Evolutionary conservation across 2,888 invertebrate genomes (phyloP).

Genomic region (Chrysotoxum bicinctum): DNA sequence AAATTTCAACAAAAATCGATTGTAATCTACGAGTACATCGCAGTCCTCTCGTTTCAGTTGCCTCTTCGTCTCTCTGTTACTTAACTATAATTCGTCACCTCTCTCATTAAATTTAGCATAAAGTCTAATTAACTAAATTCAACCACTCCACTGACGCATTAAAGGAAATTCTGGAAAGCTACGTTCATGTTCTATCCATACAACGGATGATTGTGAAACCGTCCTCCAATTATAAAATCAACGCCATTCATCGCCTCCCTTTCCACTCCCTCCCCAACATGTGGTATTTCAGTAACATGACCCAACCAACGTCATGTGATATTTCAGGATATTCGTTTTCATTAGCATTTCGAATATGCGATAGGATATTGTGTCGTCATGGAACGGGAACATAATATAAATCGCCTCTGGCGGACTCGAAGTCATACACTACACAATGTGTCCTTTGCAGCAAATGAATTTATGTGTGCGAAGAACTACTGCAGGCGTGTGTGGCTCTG

Average conservation of each 20-base stretch:
- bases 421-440: not conserved
- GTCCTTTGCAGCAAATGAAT: constrained; percentile 24
- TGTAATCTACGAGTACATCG: no score
- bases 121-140: not conserved
- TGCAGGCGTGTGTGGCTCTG: not conserved
- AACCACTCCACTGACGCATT: not conserved
- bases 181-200: not conserved
- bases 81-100: not conserved
- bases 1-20: no score
- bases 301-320: constrained; percentile 19
- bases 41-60: no score
- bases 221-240: not conserved
- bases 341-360: constrained; percentile 24
- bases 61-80: no score
- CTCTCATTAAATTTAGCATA: not conserved
- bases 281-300: not conserved
- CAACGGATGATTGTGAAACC: not conserved
- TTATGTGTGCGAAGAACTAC: not conserved
- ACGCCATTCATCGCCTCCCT: not conserved
- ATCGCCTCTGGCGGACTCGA: not conserved
- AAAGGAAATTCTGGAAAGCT: not conserved
- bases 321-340: constrained; percentile 18
- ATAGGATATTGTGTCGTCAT: not conserved
- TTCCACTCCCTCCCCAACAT: not conserved
- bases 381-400: not conserved